Conservation (phyloP, 2,888 invertebrate species). For the Sminthurides aquaticus region DNA sequence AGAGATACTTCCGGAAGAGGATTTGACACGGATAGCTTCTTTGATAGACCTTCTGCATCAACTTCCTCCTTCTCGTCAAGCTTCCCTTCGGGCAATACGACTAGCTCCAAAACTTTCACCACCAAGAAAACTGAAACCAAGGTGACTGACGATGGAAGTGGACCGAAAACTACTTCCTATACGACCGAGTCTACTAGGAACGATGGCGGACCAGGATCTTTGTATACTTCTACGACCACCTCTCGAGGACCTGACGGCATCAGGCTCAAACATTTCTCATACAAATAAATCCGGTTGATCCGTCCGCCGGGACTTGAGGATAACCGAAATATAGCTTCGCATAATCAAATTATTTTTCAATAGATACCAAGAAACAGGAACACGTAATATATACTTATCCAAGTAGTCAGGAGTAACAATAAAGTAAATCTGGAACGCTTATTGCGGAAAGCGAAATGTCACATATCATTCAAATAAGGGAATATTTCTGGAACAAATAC, state of each 20-base stretch:
- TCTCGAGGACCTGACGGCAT: conserved; percentile 37
- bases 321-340: neutral
- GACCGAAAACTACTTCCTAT: conserved; percentile 34
- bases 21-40: conserved; percentile 26
- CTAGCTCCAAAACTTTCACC: neutral
- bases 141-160: conserved; percentile 35
- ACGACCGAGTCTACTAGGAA: conserved; percentile 31
- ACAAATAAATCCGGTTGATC: conserved; percentile 29
- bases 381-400: neutral
- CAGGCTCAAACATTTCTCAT: conserved; percentile 34
- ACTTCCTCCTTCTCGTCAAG: neutral
- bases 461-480: neutral
- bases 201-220: conserved; percentile 31
- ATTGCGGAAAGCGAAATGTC: too few species aligned
- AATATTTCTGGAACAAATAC: neutral
- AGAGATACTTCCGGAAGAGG: conserved; percentile 19
- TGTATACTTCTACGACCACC: conserved; percentile 33
- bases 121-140: conserved; percentile 31
- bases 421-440: too few species aligned
- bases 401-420: neutral
- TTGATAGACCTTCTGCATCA: conserved; percentile 13
- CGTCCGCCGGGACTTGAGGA: neutral
- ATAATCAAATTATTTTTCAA: neutral
- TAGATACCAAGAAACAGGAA: neutral
- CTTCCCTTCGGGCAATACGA: neutral